Evolutionary conservation across 2,888 invertebrate genomes (phyloP).

Genomic region (Tuta absoluta): DNA sequence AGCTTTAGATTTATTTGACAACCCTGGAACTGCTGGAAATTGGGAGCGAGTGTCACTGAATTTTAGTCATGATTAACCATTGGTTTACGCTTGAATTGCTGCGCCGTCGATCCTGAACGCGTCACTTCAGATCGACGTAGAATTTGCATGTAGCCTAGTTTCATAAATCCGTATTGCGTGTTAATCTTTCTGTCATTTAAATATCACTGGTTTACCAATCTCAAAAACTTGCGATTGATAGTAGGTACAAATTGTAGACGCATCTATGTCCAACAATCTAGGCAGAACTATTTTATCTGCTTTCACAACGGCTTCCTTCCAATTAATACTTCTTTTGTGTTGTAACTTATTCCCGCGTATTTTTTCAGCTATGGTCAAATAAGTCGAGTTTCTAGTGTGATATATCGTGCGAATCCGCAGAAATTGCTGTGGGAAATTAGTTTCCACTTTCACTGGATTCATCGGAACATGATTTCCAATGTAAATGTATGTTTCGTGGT

Average conservation of each 20-base stretch:
- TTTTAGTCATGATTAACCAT: constrained; percentile 17
- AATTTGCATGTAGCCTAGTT: not conserved
- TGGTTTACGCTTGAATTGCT: constrained; percentile 15
- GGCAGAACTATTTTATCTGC: too few species aligned
- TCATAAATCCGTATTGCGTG: not conserved
- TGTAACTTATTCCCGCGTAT: not conserved
- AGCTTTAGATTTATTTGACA: not conserved
- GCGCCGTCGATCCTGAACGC: constrained; percentile 1
- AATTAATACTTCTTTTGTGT: too few species aligned
- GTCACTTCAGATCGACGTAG: not conserved
- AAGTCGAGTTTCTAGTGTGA: not conserved
- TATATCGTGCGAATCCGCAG: not conserved
- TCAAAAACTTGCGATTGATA: too few species aligned
- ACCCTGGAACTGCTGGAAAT: not conserved
- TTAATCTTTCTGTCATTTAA: not conserved
- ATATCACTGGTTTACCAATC: not conserved
- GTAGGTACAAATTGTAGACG: too few species aligned
- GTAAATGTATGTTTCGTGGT: not conserved
- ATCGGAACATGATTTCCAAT: not conserved
- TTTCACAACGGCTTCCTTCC: too few species aligned
- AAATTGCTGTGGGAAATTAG: not conserved
- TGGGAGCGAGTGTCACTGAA: not conserved
- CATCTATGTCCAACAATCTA: too few species aligned
- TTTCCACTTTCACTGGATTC: not conserved
- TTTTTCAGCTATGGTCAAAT: not conserved